Evolutionary conservation across 2,888 invertebrate species (phyloP).

Genomic region (Crocallis elinguaria): DNA sequence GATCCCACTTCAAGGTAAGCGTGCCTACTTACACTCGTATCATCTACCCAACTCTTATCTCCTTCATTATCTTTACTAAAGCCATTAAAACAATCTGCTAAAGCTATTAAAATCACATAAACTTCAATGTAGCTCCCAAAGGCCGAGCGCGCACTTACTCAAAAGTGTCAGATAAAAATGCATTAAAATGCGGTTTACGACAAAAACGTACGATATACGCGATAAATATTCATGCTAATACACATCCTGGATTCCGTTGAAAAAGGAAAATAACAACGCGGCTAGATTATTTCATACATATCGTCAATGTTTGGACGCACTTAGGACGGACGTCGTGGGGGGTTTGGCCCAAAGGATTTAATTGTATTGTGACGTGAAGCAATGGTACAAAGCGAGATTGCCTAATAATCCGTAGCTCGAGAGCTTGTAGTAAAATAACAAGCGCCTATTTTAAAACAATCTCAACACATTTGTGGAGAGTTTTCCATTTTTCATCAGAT

Average conservation of each 20-base stretch:
- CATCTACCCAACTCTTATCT: slow-evolving; percentile 2
- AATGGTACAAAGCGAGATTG: too few relatives aligned
- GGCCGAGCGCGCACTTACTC: slow-evolving; percentile 19
- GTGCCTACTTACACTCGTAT: not conserved
- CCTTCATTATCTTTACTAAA: slow-evolving; percentile 2
- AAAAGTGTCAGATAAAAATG: slow-evolving; percentile 70
- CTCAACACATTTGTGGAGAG: too few relatives aligned
- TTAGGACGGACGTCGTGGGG: not conserved
- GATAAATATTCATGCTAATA: slow-evolving; percentile 82
- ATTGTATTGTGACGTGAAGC: not conserved
- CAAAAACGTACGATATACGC: slow-evolving; percentile 64
- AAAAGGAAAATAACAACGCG: slow-evolving; percentile 79
- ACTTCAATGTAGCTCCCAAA: slow-evolving; percentile 21
- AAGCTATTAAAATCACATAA: slow-evolving; percentile 21
- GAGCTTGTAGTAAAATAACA: too few relatives aligned
- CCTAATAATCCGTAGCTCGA: too few relatives aligned
- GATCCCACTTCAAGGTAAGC: not conserved
- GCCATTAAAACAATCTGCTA: slow-evolving; percentile 15
- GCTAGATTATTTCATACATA: slow-evolving; percentile 61
- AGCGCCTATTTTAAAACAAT: too few relatives aligned
- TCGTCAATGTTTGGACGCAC: slow-evolving; percentile 7
- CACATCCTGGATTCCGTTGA: slow-evolving; percentile 82
- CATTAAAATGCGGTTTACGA: slow-evolving; percentile 79
- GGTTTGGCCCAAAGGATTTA: not conserved
- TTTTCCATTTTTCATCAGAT: too few relatives aligned